Evolutionary conservation across 2,888 invertebrate species (phyloP), one percentile per base, ranked within the genome.

Genomic region (Macaria notata): DNA sequence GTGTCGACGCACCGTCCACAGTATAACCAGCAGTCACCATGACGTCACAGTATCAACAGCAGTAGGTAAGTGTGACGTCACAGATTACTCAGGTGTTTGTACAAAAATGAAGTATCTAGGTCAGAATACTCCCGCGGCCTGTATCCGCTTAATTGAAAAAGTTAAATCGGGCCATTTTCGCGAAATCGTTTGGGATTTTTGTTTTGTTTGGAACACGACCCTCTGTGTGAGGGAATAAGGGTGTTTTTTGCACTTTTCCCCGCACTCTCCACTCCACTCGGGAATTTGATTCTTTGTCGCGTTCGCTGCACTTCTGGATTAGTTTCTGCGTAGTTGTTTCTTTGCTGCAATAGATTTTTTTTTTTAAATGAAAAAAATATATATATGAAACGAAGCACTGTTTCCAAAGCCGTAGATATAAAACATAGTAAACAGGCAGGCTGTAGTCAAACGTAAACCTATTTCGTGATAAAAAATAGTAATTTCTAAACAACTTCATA

Each of bases 91-190:
- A 50, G n/a, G 43, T 44, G 44, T 50, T 44, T 30, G 36, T 50
- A 44, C 4, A n/a, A 4, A 4, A 31, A 4, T n/a, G 29, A 44
- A 7, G 36, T 44, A 78, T 77, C 71, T 80, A 68, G 81, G 81
- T 81, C 81, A 76, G 76, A 77, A 78, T 77, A 79, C 69, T 74
- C 72, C 76, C 73, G 66, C 71, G 68, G 65, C 68, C 70, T 70
- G 77, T 73, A 78, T 71, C 70, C 76, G 71, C 75, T 84, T 86
- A 84, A 86, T 86, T 85, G 84, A 85, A 86, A 86, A 86, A 88
- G 88, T 88, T 88, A 82, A 86, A 86, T 84, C 83, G 80, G 69
- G 78, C 65, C 80, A 83, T 86, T 87, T 79, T 83, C 78, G 77
- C 73, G 73, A 75, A 76, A 81, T 76, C 79, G 76, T 77, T 77